Conservation (phyloP, 2,113 vertebrate genomes). For the Catharus bicknelli region DNA sequence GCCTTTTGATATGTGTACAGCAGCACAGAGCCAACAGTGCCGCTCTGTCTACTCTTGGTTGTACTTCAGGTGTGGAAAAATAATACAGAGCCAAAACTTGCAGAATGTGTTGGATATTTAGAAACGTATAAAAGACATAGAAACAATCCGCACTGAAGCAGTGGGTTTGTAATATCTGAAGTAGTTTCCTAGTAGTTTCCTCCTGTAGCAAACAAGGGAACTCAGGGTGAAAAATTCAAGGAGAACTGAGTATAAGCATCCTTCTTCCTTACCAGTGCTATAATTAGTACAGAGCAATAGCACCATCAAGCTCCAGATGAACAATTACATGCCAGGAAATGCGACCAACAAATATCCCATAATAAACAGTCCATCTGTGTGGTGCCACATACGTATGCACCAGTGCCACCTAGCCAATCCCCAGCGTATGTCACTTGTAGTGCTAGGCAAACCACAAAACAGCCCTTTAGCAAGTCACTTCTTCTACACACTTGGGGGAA, state of each 20-base stretch:
- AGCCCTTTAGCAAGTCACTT: neutral
- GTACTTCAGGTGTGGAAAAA: constrained; percentile 8
- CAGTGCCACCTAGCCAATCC: constrained; percentile 67
- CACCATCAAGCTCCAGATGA: constrained; percentile 61
- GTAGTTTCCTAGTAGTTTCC: neutral
- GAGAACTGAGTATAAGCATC: neutral
- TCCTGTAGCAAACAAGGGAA: neutral
- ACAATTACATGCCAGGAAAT: constrained; percentile 24
- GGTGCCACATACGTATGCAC: constrained; percentile 25
- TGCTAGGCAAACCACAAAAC: neutral
- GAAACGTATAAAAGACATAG: neutral
- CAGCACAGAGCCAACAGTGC: neutral
- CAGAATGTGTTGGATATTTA: neutral
- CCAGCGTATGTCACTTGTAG: neutral
- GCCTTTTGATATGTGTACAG: neutral
- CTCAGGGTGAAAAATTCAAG: neutral
- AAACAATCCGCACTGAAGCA: neutral
- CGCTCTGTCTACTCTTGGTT: neutral
- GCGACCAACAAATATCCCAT: neutral
- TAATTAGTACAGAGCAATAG: constrained; percentile 62
- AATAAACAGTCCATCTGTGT: neutral
- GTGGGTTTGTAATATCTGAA: neutral
- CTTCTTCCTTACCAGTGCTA: neutral
- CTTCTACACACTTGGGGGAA: neutral
- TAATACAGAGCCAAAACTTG: neutral